Conservation (phyloP, 2,797 vertebrate genomes). For the Gymnopithys bicolor region DNA sequence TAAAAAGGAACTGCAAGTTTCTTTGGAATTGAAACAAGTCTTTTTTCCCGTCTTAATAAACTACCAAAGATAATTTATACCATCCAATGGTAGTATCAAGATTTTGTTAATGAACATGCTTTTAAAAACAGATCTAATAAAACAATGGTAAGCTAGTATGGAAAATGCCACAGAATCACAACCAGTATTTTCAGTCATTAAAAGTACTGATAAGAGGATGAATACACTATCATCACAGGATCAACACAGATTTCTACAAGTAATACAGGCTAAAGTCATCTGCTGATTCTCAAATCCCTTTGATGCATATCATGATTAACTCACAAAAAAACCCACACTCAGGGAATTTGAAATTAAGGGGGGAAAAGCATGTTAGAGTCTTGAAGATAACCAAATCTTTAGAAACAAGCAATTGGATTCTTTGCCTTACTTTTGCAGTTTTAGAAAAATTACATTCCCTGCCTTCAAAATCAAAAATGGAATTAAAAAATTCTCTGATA, state of each 20-base stretch:
- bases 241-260: neutral
- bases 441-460: neutral
- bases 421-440: neutral
- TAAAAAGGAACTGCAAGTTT: neutral
- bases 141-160: neutral
- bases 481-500: neutral
- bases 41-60: neutral
- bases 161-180: neutral
- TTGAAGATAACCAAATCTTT: neutral
- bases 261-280: neutral
- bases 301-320: neutral
- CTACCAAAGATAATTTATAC: neutral
- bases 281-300: neutral
- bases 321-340: neutral
- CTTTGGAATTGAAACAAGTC: neutral
- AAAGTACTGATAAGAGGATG: neutral
- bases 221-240: neutral
- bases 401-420: neutral
- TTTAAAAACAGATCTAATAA: neutral
- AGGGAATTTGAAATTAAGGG: neutral
- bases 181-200: neutral
- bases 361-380: rapidly evolving
- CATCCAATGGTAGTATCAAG: neutral
- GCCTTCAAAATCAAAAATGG: neutral
- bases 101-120: neutral